Percentiles rank a stretch among this genome's conserved stretches.
Evolutionary conservation across 2,797 vertebrate species (phyloP).

Genomic region (Sebastes umbrosus): DNA sequence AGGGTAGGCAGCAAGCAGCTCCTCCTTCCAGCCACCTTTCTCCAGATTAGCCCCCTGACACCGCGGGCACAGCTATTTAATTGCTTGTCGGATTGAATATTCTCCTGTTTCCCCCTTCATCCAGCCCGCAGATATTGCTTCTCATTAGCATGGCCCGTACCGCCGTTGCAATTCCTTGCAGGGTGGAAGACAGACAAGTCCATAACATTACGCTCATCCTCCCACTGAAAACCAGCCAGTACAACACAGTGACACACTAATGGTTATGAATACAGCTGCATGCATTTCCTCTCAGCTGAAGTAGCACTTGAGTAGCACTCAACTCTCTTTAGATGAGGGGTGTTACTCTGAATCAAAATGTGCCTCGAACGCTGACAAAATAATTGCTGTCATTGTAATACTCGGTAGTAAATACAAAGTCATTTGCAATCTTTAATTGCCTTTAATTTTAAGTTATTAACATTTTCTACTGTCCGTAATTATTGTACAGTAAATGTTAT

Average conservation of each 20-base stretch:
- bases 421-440: not conserved
- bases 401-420: not conserved
- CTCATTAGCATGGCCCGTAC: conserved; percentile 65
- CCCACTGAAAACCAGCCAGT: conserved; percentile 17
- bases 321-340: not conserved
- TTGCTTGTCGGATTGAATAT: conserved; percentile 72
- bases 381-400: not conserved
- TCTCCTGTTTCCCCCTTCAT: conserved; percentile 52
- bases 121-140: conserved; percentile 53
- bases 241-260: conserved; percentile 13
- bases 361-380: not conserved
- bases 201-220: conserved; percentile 38
- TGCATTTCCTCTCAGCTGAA: conserved; percentile 9
- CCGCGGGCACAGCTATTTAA: conserved; percentile 53
- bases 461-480: not conserved
- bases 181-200: conserved; percentile 46
- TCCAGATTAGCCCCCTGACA: conserved; percentile 63
- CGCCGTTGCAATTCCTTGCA: conserved; percentile 28
- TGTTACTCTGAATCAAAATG: conserved; percentile 1
- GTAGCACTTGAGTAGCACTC: not conserved
- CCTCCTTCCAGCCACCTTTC: conserved; percentile 46
- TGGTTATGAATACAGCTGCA: conserved; percentile 22
- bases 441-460: not conserved
- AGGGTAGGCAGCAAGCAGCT: conserved; percentile 11
- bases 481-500: not conserved